A percentile compares a stretch with the other conserved stretches of the same genome.
These are phyloP conservation scores for Fragum fragum DNA, from an alignment of 2,888 invertebrate genomes.

Conservation along the genomic window DNA sequence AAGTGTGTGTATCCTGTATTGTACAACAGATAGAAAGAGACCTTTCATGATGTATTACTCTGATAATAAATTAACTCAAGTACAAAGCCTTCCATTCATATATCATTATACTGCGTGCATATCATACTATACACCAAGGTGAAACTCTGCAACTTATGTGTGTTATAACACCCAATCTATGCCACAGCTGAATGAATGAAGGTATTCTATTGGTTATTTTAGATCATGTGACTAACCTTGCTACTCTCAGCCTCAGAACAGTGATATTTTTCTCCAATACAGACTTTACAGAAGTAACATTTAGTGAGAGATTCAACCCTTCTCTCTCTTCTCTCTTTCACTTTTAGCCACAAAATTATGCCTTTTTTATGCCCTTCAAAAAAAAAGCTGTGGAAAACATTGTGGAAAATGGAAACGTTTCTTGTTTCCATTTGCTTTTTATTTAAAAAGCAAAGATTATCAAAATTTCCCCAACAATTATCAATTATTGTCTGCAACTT, in stretches of 20 bases:
- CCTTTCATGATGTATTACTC: background rate
- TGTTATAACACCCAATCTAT: constrained; percentile 22
- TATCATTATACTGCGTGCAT: background rate
- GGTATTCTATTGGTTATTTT: constrained; percentile 37
- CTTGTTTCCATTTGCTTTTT: too few relatives aligned
- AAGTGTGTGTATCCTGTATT: background rate
- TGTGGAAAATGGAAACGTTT: too few relatives aligned
- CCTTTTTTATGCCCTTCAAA: too few relatives aligned
- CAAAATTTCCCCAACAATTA: too few relatives aligned
- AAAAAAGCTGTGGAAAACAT: too few relatives aligned
- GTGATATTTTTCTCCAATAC: constrained; percentile 33
- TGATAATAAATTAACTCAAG: background rate
- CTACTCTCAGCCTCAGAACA: constrained; percentile 26
- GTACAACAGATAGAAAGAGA: background rate
- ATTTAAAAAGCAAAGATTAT: too few relatives aligned
- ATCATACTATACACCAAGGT: constrained; percentile 2
- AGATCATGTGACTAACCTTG: constrained; percentile 39
- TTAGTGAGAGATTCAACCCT: constrained; percentile 10
- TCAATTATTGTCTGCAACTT: too few relatives aligned
- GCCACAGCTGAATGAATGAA: constrained; percentile 14
- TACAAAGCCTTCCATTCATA: background rate
- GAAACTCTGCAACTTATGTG: constrained; percentile 9
- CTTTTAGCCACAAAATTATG: too few relatives aligned
- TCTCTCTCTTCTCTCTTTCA: too few relatives aligned
- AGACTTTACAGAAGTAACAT: constrained; percentile 12